Conservation (phyloP, 2,888 invertebrate species). For the Willowsia nigromaculata region DNA sequence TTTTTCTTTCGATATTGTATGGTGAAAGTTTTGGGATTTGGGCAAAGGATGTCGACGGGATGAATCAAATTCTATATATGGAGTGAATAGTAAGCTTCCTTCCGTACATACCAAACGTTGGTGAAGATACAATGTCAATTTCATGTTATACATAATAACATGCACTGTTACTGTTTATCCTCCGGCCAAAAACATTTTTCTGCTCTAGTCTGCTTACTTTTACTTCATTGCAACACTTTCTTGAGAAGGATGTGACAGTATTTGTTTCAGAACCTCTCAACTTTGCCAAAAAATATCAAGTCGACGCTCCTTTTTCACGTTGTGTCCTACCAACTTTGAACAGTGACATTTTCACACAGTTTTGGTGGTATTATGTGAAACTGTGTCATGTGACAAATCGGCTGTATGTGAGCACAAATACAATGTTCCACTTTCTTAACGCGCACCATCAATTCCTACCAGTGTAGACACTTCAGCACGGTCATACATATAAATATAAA, state of each 20-base stretch:
- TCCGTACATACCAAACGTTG: too few relatives aligned
- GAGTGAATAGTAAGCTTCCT: too few relatives aligned
- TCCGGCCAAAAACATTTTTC: conserved; percentile 40
- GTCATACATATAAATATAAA: background rate
- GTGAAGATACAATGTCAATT: background rate
- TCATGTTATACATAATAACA: background rate
- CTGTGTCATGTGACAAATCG: conserved; percentile 4
- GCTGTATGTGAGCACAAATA: background rate
- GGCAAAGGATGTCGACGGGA: background rate
- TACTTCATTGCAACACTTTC: background rate
- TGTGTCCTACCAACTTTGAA: background rate
- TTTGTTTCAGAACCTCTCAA: background rate
- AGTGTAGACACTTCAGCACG: background rate
- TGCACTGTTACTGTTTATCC: background rate
- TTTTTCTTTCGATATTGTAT: background rate
- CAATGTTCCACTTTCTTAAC: background rate
- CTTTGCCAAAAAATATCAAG: background rate
- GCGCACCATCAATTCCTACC: background rate
- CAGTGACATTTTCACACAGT: background rate
- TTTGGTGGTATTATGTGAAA: background rate
- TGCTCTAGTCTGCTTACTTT: conserved; percentile 6
- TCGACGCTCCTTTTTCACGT: background rate
- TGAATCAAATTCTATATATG: background rate
- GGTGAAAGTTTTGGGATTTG: background rate
- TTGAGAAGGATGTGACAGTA: background rate